Conservation (phyloP, 2,888 invertebrate genomes). For the Drosophila algonquin region DNA sequence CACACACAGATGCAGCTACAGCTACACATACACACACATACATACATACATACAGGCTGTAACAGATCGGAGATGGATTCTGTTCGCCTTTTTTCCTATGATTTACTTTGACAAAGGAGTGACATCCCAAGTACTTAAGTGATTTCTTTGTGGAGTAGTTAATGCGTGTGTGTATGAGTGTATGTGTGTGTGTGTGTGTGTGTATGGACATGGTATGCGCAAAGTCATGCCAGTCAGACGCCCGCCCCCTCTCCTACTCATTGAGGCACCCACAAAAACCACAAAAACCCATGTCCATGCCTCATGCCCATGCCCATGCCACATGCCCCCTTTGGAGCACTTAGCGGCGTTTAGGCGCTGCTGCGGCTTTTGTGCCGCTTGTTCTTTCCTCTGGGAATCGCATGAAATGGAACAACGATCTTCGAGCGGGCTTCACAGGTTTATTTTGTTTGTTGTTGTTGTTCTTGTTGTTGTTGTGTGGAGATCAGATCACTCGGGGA, state of each 20-base stretch:
- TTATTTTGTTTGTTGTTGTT: conserved; percentile 17
- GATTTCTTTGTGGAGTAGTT: conserved; percentile 80
- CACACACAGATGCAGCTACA: conserved; percentile 12
- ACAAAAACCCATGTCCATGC: conserved; percentile 24
- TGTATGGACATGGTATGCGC: conserved; percentile 69
- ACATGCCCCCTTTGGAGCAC: conserved; percentile 55
- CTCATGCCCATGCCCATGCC: conserved; percentile 2
- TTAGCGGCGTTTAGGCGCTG: conserved; percentile 70
- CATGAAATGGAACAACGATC: conserved; percentile 11
- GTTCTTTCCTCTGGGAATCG: conserved; percentile 18
- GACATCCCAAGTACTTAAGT: conserved; percentile 79
- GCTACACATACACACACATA: neutral
- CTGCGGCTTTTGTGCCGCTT: no score
- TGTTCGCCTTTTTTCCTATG: conserved; percentile 58
- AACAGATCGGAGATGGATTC: conserved; percentile 28
- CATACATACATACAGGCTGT: conserved; percentile 5
- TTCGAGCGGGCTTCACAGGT: neutral
- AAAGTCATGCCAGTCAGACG: conserved; percentile 60
- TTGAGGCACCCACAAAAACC: conserved; percentile 39
- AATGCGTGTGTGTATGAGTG: conserved; percentile 63
- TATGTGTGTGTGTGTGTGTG: conserved; percentile 2
- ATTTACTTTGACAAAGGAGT: conserved; percentile 79
- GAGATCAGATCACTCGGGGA: conserved; percentile 13
- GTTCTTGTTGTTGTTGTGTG: neutral
- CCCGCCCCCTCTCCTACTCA: conserved; percentile 14